Evolutionary conservation across 2,797 vertebrate species (phyloP).

Genomic region (Myotis planiceps): DNA sequence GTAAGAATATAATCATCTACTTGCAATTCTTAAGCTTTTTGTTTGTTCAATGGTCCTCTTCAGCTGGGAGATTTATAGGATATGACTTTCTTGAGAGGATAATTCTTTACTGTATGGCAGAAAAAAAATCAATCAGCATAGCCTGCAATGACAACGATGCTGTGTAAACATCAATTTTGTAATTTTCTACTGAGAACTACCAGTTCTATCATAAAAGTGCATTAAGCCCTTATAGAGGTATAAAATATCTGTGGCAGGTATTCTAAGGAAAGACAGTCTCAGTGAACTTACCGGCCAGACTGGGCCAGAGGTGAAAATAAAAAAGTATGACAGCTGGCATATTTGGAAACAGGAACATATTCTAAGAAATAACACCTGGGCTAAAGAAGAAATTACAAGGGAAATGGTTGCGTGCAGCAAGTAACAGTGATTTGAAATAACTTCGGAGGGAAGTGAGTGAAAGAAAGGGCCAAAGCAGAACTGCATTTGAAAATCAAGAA

Average conservation of each 20-base stretch:
- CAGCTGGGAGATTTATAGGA: background rate
- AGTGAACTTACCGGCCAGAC: background rate
- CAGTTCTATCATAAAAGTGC: background rate
- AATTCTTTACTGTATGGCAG: background rate
- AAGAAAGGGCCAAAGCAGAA: background rate
- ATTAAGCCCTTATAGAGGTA: background rate
- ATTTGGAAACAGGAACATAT: background rate
- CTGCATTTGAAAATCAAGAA: background rate
- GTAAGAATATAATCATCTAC: background rate
- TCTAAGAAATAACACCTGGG: background rate
- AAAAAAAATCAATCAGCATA: background rate
- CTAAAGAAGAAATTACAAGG: background rate
- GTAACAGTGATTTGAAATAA: background rate
- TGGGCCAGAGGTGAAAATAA: background rate
- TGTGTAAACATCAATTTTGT: background rate
- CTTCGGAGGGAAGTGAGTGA: background rate
- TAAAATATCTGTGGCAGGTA: background rate
- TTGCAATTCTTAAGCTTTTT: background rate
- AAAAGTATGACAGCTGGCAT: background rate
- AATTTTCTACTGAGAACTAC: background rate
- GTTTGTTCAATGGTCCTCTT: background rate
- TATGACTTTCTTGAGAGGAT: background rate
- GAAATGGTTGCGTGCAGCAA: background rate
- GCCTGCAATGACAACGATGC: background rate
- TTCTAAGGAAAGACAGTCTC: background rate